Evolutionary conservation across 1,140 invertebrate species (phyloP).

Genomic region (Holotrichia oblita): DNA sequence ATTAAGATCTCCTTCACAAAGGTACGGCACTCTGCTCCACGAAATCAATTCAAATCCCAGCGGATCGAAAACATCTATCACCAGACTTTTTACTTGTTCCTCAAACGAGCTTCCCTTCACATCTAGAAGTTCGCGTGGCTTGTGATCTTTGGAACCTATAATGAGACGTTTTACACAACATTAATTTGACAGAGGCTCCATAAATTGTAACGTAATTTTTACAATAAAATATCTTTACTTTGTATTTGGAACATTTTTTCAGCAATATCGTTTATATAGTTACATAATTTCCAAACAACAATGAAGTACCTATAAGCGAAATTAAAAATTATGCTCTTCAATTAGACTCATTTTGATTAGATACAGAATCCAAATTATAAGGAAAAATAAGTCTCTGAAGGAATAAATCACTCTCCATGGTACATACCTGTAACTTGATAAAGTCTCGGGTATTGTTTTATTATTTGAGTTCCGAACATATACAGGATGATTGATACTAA

Average conservation of each 20-base stretch:
- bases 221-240: background rate
- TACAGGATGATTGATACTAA: no score
- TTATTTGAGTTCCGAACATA: no score
- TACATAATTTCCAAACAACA: no score
- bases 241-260: background rate
- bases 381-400: no score
- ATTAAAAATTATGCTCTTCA: no score
- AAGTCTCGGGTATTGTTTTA: no score
- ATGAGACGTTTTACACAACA: background rate
- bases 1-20: conserved; percentile 93
- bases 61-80: conserved; percentile 75
- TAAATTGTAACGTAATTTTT: background rate
- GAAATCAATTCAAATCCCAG: conserved; percentile 75
- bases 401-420: no score
- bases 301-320: no score
- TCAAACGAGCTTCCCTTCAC: conserved; percentile 79
- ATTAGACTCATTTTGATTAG: no score
- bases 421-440: no score
- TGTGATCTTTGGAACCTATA: conserved; percentile 71
- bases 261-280: background rate
- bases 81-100: conserved; percentile 77
- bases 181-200: no score
- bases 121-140: conserved; percentile 75
- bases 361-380: no score
- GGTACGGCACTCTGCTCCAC: conserved; percentile 89